These are phyloP conservation scores for Heteronetta atricapilla DNA, from an alignment of 2,113 vertebrate species.

Conservation along the genomic window DNA sequence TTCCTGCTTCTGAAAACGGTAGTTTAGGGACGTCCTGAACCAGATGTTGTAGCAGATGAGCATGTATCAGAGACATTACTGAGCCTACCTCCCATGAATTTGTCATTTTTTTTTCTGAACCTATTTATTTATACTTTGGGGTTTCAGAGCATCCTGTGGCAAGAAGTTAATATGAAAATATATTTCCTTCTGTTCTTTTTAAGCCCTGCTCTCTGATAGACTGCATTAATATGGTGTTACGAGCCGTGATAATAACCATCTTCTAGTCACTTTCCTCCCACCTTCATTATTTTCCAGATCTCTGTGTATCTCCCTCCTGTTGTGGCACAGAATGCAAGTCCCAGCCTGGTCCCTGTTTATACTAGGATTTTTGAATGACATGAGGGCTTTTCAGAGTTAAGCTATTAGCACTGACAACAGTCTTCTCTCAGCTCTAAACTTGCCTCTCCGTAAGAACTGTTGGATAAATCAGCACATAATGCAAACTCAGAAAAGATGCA, in stretches of 20 bases:
- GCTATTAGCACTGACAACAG: not conserved
- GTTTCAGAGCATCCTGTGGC: not conserved
- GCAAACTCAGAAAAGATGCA: slow-evolving; percentile 2
- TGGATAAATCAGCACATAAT: not conserved
- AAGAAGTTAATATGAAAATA: not conserved
- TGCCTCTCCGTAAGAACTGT: not conserved
- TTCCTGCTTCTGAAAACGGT: not conserved
- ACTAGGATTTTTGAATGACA: not conserved
- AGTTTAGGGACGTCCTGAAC: not conserved
- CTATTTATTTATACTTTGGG: not conserved
- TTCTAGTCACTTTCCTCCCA: not conserved
- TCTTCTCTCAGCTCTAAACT: not conserved
- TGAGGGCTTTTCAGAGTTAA: slow-evolving; percentile 27
- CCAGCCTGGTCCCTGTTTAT: not conserved
- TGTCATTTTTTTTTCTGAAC: not conserved
- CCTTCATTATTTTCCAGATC: slow-evolving; percentile 29
- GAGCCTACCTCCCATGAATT: not conserved
- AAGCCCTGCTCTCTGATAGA: not conserved
- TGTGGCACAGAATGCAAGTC: not conserved
- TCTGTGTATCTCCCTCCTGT: not conserved
- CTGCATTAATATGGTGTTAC: not conserved
- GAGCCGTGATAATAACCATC: not conserved
- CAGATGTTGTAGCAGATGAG: not conserved
- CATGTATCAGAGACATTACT: not conserved
- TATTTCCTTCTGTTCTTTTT: slow-evolving; percentile 12